These are phyloP conservation scores for Sebastes itinus DNA, from an alignment of 2,797 vertebrate species.

Conservation along the genomic window DNA sequence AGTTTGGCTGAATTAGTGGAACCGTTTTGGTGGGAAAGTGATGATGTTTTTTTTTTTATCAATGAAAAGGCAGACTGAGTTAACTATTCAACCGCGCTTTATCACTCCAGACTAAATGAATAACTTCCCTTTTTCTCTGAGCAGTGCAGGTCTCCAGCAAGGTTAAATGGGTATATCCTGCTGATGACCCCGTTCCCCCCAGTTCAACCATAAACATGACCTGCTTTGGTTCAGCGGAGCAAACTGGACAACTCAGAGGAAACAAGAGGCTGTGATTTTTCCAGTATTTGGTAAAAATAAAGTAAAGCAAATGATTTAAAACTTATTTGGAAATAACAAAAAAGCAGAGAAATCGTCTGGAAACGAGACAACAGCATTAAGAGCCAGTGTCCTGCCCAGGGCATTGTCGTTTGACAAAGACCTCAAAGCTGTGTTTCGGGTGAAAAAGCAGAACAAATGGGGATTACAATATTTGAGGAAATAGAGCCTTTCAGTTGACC, in stretches of 20 bases:
- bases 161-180: slow-evolving; percentile 72
- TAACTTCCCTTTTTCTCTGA: slow-evolving; percentile 66
- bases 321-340: neutral
- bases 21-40: slow-evolving; percentile 9
- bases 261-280: neutral
- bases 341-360: slow-evolving; percentile 14
- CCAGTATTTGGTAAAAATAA: neutral
- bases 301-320: neutral
- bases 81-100: slow-evolving; percentile 40
- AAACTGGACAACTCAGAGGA: neutral
- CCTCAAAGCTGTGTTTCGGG: slow-evolving; percentile 57
- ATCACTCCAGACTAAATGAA: slow-evolving; percentile 63
- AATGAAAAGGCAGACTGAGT: slow-evolving; percentile 40
- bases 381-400: slow-evolving; percentile 42
- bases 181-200: slow-evolving; percentile 54
- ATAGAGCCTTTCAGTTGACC: slow-evolving; percentile 76
- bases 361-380: slow-evolving; percentile 27
- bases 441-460: slow-evolving; percentile 76
- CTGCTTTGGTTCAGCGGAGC: slow-evolving; percentile 12
- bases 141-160: slow-evolving; percentile 25
- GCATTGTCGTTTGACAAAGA: slow-evolving; percentile 61
- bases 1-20: slow-evolving; percentile 52
- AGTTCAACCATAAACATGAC: slow-evolving; percentile 57
- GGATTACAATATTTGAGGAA: slow-evolving; percentile 79
- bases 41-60: slow-evolving; percentile 38